Evolutionary conservation across 2,888 invertebrate species (phyloP).

Genomic region (Philaethria dido): DNA sequence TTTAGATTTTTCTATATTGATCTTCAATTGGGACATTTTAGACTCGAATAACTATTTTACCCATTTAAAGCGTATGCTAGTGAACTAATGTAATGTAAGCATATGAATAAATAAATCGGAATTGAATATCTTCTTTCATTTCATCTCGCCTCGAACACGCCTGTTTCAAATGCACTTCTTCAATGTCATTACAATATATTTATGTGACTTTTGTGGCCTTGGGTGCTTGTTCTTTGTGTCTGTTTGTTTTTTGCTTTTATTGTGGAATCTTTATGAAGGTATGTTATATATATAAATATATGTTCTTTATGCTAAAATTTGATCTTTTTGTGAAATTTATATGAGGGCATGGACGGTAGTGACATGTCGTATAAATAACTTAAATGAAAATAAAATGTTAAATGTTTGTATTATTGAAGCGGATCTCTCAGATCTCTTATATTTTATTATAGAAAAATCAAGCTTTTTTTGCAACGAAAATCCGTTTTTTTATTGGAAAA

Average conservation of each 20-base stretch:
- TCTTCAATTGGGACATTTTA: constrained; percentile 37
- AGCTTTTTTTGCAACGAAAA: too few species aligned
- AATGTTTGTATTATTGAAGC: too few species aligned
- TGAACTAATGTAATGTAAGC: constrained; percentile 70
- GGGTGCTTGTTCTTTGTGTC: constrained; percentile 28
- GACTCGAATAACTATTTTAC: constrained; percentile 45
- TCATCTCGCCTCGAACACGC: constrained; percentile 26
- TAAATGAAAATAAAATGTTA: too few species aligned
- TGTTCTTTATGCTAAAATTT: neutral
- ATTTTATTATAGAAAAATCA: too few species aligned
- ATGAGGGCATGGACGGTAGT: too few species aligned
- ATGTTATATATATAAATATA: neutral
- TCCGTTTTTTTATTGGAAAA: too few species aligned
- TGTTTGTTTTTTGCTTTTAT: neutral
- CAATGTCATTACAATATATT: neutral
- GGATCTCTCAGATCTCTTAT: too few species aligned
- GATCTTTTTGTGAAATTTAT: too few species aligned
- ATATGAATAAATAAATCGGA: constrained; percentile 70
- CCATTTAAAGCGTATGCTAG: constrained; percentile 59
- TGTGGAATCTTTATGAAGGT: neutral
- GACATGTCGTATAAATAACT: too few species aligned
- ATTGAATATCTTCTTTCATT: constrained; percentile 66
- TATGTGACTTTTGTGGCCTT: constrained; percentile 12
- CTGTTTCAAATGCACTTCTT: constrained; percentile 7
- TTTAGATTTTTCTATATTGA: constrained; percentile 48